Base-by-base conservation (phyloP, 2,888 invertebrate species). In the Nomada lathburiana region DNA sequence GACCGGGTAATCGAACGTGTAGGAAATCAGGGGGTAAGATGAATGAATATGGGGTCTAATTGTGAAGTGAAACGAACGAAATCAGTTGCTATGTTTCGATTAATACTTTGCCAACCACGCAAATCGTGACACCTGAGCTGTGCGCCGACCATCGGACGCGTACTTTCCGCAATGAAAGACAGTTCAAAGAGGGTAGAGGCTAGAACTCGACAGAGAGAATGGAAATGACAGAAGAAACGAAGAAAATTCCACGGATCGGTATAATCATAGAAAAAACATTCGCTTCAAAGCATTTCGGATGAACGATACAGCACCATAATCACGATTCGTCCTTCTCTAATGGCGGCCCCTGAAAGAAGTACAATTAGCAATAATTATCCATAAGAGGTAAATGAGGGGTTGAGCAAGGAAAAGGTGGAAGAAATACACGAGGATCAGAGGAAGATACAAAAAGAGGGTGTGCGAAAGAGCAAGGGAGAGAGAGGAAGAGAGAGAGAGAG, bases 331-430 rank as follows among this genome's bases (percentile, higher is more conserved):
- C 20, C 16, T 42, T 36, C 18, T n/a, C 55, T 65, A 26, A 0
- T 18, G 5, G 23, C 29, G 23, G 10, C 26, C 18, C 13, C 16
- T 29, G 26, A 67, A 70, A 69, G 47, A 60, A 57, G 55, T 71
- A 78, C 72, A 82, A 83, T 83, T 82, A 82, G 64, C 77, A 50
- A 82, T 74, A 83, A 83, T 82, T 78, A 82, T 83, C 77, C 23
- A 9, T 47, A 55, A 70, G 67, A 68, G 82, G 70, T 76, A 67
- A 77, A 73, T 10, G 76, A 72, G 69, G 57, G 63, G 50, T 42
- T 29, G 55, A 59, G 60, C 26, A 64, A 59, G 65, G 63, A 42
- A 72, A 71, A 59, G 29, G 42, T 4, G 36, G 70, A 62, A 29
- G 63, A 72, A 70, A 52, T 13, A 47, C 13, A 47, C 2, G 7